Conservation (phyloP, 2,888 invertebrate genomes). For the Slavum lentiscoides region DNA sequence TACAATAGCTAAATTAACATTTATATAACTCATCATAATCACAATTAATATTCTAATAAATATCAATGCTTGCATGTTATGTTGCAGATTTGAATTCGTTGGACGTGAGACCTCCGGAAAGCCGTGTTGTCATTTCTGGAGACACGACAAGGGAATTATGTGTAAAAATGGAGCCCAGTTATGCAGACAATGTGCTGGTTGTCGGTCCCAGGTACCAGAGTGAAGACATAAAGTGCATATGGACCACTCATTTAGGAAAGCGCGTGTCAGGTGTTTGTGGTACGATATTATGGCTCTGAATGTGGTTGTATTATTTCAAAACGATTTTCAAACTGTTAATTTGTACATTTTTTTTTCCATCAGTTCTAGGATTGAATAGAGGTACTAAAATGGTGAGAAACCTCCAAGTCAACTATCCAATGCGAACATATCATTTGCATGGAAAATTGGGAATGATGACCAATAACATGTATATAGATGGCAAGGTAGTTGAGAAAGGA, state of each 20-base stretch:
- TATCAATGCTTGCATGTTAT: not conserved
- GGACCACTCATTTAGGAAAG: constrained; percentile 67
- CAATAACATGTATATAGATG: constrained; percentile 72
- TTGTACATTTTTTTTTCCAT: constrained; percentile 56
- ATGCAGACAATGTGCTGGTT: constrained; percentile 74
- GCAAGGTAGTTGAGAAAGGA: constrained; percentile 72
- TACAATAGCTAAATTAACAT: too few species aligned
- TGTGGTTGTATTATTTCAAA: not conserved
- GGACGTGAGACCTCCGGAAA: constrained; percentile 66
- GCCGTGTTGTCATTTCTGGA: constrained; percentile 69
- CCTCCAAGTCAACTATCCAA: constrained; percentile 67
- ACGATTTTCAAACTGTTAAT: constrained; percentile 11
- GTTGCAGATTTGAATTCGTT: constrained; percentile 73
- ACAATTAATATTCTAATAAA: not conserved
- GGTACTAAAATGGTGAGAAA: constrained; percentile 66
- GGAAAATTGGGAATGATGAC: constrained; percentile 78
- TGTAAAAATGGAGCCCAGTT: constrained; percentile 69
- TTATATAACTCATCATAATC: too few species aligned
- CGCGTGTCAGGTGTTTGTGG: constrained; percentile 76
- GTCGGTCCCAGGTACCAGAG: constrained; percentile 75
- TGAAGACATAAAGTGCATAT: constrained; percentile 68
- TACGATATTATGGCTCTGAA: constrained; percentile 60
- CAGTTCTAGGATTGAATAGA: constrained; percentile 75
- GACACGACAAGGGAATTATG: constrained; percentile 65
- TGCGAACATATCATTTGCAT: constrained; percentile 73